Evolutionary conservation across 2,888 invertebrate species (phyloP), one percentile per base, ranked within the genome.

Genomic region (Lepidocyrtinus sp.): DNA sequence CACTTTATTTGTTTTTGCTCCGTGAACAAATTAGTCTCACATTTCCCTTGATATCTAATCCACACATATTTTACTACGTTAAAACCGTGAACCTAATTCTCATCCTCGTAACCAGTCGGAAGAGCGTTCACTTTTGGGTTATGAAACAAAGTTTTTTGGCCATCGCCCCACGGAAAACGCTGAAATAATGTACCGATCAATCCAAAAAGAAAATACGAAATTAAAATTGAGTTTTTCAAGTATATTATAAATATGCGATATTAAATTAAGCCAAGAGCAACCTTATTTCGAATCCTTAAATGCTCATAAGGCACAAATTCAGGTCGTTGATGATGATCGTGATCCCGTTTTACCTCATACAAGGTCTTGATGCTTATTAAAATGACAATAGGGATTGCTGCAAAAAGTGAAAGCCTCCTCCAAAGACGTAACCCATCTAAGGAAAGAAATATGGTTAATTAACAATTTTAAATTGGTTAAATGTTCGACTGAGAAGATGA

Each of bases 151-250:
- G 69, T 27, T 12, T 36, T 27, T 36, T 67, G 69, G 21, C 83
- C 83, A 59, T 83, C 81, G 12, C 83, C 83, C 83, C 83, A 83
- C 3, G 83, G 83, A 50, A 73, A 83, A 64, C 83, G 70, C 83
- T 83, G 36, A 1, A 24, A 63, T 63, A 2, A 61, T 19, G 9
- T 19, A 17, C n/a, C n/a, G n/a, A n/a, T n/a, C n/a, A n/a, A n/a
- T n/a, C n/a, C n/a, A n/a, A n/a, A n/a, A n/a, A n/a, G n/a, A n/a
- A n/a, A n/a, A n/a, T n/a, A n/a, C n/a, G n/a, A n/a, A n/a, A n/a
- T n/a, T n/a, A n/a, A n/a, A n/a, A n/a, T n/a, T n/a, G n/a, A n/a
- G n/a, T n/a, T n/a, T n/a, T n/a, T n/a, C n/a, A n/a, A n/a, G n/a
- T n/a, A n/a, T n/a, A n/a, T n/a, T n/a, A n/a, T n/a, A n/a, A n/a